These are phyloP conservation scores for Lota lota DNA, from an alignment of 2,113 vertebrate genomes.

Conservation along the genomic window DNA sequence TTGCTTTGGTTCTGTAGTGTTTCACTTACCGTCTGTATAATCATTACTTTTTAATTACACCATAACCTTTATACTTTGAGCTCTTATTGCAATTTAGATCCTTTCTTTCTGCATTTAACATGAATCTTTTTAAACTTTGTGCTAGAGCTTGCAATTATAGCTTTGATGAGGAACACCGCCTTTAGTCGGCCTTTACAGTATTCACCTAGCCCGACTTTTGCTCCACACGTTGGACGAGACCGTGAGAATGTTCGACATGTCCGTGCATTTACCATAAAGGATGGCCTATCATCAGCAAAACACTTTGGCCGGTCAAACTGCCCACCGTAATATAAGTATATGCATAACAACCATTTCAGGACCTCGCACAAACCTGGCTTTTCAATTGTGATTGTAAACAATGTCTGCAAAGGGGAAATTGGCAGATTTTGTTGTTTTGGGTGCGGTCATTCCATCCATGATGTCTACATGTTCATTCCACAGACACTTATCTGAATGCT, in stretches of 20 bases:
- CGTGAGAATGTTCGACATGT: neutral
- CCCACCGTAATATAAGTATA: slow-evolving; percentile 46
- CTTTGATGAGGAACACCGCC: slow-evolving; percentile 6
- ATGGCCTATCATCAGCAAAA: slow-evolving; percentile 49
- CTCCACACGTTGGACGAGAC: too few species aligned
- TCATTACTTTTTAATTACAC: slow-evolving; percentile 53
- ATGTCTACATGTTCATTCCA: slow-evolving; percentile 24
- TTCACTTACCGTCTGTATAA: slow-evolving; percentile 48
- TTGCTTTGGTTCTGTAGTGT: slow-evolving; percentile 52
- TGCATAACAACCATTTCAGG: slow-evolving; percentile 38
- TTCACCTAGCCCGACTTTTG: too few species aligned
- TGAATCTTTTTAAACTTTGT: slow-evolving; percentile 13
- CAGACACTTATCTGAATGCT: slow-evolving; percentile 50
- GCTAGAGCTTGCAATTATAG: slow-evolving; percentile 17
- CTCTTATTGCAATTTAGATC: slow-evolving; percentile 36
- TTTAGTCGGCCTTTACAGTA: neutral
- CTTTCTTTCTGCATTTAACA: slow-evolving; percentile 20
- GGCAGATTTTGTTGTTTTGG: slow-evolving; percentile 13
- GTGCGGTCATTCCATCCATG: slow-evolving; percentile 50
- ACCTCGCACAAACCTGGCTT: slow-evolving; percentile 28
- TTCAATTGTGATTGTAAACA: slow-evolving; percentile 49
- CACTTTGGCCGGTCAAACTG: slow-evolving; percentile 33
- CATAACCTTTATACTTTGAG: slow-evolving; percentile 47
- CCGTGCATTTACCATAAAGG: slow-evolving; percentile 13
- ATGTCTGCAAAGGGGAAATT: neutral